Conservation (phyloP, 2,888 invertebrate genomes). For the Aethes cnicana region DNA sequence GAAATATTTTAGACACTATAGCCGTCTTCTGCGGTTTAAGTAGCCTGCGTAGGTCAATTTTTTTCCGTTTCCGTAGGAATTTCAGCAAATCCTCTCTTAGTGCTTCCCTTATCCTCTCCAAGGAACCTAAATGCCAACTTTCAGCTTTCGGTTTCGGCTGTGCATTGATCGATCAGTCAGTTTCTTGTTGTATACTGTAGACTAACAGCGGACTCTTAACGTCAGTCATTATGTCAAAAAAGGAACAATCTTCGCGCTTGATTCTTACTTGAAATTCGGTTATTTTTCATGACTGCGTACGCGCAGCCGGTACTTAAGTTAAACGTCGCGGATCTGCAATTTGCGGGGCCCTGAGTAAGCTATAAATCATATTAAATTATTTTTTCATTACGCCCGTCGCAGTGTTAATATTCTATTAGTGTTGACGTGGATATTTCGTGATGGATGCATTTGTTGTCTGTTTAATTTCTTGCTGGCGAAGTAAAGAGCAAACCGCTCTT, state of each 20-base stretch:
- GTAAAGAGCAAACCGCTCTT: no score
- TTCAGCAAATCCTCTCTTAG: no score
- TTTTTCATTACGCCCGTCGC: conserved; percentile 68
- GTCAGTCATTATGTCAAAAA: conserved; percentile 11
- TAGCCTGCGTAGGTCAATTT: no score
- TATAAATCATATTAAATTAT: conserved; percentile 80
- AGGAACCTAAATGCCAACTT: no score
- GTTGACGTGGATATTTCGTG: conserved; percentile 44
- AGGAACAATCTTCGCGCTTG: conserved; percentile 31
- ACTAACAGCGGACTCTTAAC: conserved; percentile 13
- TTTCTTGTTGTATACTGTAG: no score
- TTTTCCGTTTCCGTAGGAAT: no score
- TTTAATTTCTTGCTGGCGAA: conserved; percentile 7
- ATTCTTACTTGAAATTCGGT: conserved; percentile 42
- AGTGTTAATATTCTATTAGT: conserved; percentile 72
- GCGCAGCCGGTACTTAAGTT: conserved; percentile 74
- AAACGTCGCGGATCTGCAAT: conserved; percentile 78
- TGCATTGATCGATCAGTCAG: no score
- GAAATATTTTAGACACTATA: no score
- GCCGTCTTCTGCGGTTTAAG: no score
- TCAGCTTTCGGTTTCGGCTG: no score
- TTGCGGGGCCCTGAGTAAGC: conserved; percentile 75
- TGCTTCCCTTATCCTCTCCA: no score
- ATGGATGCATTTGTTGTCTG: conserved; percentile 30
- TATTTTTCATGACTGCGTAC: conserved; percentile 51